Evolutionary conservation across 2,888 invertebrate species (phyloP), one percentile per base, ranked within the genome.

Genomic region (Scaptomyza parva): DNA sequence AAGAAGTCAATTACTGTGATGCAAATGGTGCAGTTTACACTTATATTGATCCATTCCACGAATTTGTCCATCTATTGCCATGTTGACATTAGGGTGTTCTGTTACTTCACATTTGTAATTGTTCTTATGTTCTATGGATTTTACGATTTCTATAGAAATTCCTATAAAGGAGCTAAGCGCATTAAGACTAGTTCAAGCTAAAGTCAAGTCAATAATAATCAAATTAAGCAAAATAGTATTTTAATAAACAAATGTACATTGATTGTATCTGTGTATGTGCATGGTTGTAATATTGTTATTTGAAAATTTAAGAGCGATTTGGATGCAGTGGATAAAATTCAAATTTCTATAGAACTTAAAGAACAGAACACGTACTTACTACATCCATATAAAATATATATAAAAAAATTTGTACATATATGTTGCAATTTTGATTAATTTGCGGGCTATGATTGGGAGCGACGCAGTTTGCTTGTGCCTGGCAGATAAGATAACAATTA

Each of bases 21-120:
- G 77, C 96, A 96, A 92, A 94, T 96, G 95, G 94, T 94, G 5
- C 96, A 96, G 90, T 95, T 96, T 78, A 92, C 92, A 1, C 65
- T 95, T n/a, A 92, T 96, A 90, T 85, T 95, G 28, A 53, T 93
- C 1, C 94, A 95, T 86, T 92, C 93, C 1, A 57, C 91, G 1
- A 93, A 93, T 3, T 60, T 72, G 20, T 59, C 48, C 14, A 0
- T 8, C 0, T 28, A n/a, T 0, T 96, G 96, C 76, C 91, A 92
- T 0, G 92, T 93, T 1, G 93, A 94, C 0, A 89, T 92, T 17
- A 89, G 92, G 0, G 82, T 95, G 1, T 91, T 93, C 1, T 63
- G 89, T 0, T 86, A 95, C 57, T 95, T 94, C 89, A 92, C 94
- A 69, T 92, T 94, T 0, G 95, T 95, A 74, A 93, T 96, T 3